These are phyloP conservation scores for Tragelaphus buxtoni DNA, from an alignment of 2,113 vertebrate species.

Conservation along the genomic window DNA sequence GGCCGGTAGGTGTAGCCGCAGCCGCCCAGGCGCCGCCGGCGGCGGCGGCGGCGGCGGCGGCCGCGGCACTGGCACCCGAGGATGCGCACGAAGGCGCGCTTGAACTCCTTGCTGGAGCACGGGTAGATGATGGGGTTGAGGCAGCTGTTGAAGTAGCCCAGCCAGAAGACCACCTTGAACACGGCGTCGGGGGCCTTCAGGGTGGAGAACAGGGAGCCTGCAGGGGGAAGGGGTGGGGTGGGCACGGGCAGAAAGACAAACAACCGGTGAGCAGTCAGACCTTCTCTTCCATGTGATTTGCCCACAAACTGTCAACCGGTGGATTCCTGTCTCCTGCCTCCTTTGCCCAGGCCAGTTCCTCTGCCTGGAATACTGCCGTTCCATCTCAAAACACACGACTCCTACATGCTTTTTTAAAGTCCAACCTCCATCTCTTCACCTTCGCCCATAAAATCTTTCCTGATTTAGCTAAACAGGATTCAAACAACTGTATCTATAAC, in stretches of 20 bases:
- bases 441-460: not conserved
- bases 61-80: conserved; percentile 91
- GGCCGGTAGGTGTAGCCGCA: conserved; percentile 89
- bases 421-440: not conserved
- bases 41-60: conserved; percentile 86
- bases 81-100: conserved; percentile 95
- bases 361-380: not conserved
- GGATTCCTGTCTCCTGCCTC: not conserved
- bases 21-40: conserved; percentile 85
- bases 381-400: not conserved
- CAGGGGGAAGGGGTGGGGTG: conserved; percentile 19
- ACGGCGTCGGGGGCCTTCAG: conserved; percentile 90
- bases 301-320: fast-evolving
- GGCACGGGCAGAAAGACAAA: conserved; percentile 30
- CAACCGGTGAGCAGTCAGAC: not conserved
- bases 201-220: conserved; percentile 91
- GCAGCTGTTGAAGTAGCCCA: conserved; percentile 99
- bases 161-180: conserved; percentile 98
- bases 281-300: fast-evolving
- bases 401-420: not conserved
- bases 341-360: not conserved
- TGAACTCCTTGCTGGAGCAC: conserved; percentile 98
- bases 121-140: conserved; percentile 98
- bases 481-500: not conserved
- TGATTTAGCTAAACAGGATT: not conserved